A percentile compares a stretch with the other conserved stretches of the same genome.
Evolutionary conservation across 2,113 vertebrate species (phyloP).

Genomic region (Megaptera novaeangliae): DNA sequence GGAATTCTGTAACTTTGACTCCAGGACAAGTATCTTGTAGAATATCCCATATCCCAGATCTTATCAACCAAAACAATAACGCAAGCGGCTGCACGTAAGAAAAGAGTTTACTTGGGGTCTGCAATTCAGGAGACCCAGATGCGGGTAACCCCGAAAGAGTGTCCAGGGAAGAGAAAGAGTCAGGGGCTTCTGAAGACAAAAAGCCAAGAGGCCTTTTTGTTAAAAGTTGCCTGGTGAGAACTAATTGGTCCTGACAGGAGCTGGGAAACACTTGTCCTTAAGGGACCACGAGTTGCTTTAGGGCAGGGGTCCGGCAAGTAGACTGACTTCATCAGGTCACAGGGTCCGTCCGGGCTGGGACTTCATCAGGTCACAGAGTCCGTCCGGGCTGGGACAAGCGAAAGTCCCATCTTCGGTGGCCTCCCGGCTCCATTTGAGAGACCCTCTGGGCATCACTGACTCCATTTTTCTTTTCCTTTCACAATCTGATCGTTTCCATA

Average conservation of each 20-base stretch:
- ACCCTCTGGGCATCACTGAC: not conserved
- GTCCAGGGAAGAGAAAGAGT: not conserved
- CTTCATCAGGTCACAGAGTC: not conserved
- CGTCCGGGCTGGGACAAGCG: not conserved
- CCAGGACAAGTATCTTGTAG: not conserved
- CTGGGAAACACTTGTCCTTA: not conserved
- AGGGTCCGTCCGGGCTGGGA: not conserved
- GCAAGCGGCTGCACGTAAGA: not conserved
- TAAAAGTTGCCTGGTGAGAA: not conserved
- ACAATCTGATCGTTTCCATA: not conserved
- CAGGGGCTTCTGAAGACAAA: not conserved
- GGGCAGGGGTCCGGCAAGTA: not conserved
- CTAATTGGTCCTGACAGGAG: not conserved
- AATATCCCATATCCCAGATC: not conserved
- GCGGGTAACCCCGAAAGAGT: not conserved
- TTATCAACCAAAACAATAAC: not conserved
- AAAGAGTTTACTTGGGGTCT: not conserved
- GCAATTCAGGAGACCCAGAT: not conserved
- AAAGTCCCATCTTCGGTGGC: not conserved
- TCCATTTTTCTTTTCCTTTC: not conserved
- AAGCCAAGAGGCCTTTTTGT: not conserved
- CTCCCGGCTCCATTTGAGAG: not conserved
- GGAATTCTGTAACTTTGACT: not conserved
- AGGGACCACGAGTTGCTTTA: rapidly evolving
- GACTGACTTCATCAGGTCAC: not conserved